Percentiles rank a stretch among this genome's conserved stretches.
These are phyloP conservation scores for Philhelius pedissequus DNA, from an alignment of 2,888 invertebrate genomes.

Conservation along the genomic window DNA sequence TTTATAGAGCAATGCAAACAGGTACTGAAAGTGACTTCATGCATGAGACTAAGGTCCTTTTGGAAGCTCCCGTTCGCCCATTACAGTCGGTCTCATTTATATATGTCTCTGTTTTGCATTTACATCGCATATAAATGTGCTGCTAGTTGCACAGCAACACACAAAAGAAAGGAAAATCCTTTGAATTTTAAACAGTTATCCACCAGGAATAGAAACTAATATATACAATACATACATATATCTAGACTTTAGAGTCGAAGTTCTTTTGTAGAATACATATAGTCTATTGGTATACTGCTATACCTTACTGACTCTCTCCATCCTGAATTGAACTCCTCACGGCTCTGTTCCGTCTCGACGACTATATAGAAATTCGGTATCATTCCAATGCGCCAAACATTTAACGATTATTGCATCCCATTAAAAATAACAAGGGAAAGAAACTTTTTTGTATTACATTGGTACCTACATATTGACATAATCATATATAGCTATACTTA, in stretches of 20 bases:
- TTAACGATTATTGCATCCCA: slow-evolving; percentile 78
- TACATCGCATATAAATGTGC: slow-evolving; percentile 67
- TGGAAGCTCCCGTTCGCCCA: slow-evolving; percentile 8
- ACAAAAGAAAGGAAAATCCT: slow-evolving; percentile 66
- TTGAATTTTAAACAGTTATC: slow-evolving; percentile 67
- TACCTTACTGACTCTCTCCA: too few species aligned
- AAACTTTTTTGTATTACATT: slow-evolving; percentile 77
- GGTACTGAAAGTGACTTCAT: slow-evolving; percentile 51
- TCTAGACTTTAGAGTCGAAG: not conserved
- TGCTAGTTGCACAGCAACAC: slow-evolving; percentile 55
- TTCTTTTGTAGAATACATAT: not conserved
- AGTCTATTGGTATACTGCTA: not conserved
- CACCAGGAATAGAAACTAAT: slow-evolving; percentile 37
- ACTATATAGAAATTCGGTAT: slow-evolving; percentile 55
- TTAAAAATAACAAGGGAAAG: slow-evolving; percentile 78
- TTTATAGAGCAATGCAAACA: slow-evolving; percentile 73
- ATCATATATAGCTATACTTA: not conserved
- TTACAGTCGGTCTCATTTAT: slow-evolving; percentile 47
- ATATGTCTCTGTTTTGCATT: slow-evolving; percentile 66
- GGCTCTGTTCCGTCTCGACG: slow-evolving; percentile 59
- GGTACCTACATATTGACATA: slow-evolving; percentile 71
- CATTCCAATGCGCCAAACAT: slow-evolving; percentile 72
- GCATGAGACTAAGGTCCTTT: slow-evolving; percentile 36
- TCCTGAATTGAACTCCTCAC: slow-evolving; percentile 13
- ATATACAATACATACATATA: not conserved